phyloP scores from a whole-genome alignment of 2,888 invertebrate species.

The Eristalinus sepulchralis region DNA sequence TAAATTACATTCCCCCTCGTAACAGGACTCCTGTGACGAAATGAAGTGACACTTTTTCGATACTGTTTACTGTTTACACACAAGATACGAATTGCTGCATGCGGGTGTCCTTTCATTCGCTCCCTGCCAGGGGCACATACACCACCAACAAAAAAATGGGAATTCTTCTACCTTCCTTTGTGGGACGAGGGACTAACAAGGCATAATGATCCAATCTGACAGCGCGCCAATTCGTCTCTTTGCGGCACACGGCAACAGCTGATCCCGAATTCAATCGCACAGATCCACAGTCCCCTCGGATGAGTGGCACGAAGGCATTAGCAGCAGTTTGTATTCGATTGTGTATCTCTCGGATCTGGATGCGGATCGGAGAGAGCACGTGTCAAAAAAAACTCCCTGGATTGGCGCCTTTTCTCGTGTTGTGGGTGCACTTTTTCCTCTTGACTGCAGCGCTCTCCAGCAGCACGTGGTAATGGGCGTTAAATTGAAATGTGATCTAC shows the following conservation, averaged over 20 bases:
- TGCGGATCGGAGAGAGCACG: constrained; percentile 39
- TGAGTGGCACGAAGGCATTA: constrained; percentile 54
- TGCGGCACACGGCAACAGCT: constrained; percentile 54
- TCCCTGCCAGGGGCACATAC: constrained; percentile 44
- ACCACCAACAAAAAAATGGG: not conserved
- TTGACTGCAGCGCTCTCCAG: constrained; percentile 7
- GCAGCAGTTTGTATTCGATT: constrained; percentile 62
- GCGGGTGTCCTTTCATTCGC: constrained; percentile 65
- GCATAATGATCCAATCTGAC: constrained; percentile 66
- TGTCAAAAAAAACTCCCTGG: constrained; percentile 41
- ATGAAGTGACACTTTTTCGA: constrained; percentile 53
- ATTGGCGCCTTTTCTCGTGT: constrained; percentile 62
- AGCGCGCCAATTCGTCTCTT: constrained; percentile 63
- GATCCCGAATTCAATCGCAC: constrained; percentile 5
- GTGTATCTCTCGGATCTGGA: constrained; percentile 51
- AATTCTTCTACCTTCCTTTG: constrained; percentile 14
- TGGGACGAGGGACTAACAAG: constrained; percentile 65
- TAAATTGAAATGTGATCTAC: constrained; percentile 67
- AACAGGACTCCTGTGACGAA: constrained; percentile 62
- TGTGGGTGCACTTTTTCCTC: constrained; percentile 39
- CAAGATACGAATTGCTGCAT: constrained; percentile 67
- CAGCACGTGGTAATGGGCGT: constrained; percentile 70
- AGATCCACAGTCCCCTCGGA: not conserved
- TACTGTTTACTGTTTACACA: constrained; percentile 70
- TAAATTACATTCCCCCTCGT: constrained; percentile 53